phyloP scores from a whole-genome alignment of 30 jellyfish, hydroid and myxozoan species.

The Aurelia aurita region DNA sequence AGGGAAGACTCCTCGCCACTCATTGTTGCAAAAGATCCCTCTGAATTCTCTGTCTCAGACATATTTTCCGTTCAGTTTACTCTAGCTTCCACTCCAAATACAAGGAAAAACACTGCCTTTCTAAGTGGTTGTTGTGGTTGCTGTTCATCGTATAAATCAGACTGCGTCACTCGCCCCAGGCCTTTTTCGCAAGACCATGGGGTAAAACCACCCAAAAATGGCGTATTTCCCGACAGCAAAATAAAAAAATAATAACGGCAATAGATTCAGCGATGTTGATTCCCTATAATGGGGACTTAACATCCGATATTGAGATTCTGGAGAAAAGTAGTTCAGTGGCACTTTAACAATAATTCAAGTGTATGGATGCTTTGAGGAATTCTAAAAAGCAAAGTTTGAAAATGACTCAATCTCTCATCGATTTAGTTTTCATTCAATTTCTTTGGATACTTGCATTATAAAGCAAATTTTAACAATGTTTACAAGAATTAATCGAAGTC shows the following conservation, averaged over 20 bases:
- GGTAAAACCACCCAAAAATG: slow-evolving; percentile 4
- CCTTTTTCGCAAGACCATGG: slow-evolving; percentile 32
- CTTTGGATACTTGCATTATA: too few species aligned
- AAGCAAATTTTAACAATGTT: too few species aligned
- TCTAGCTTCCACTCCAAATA: not conserved
- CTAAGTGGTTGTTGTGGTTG: not conserved
- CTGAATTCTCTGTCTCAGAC: slow-evolving; percentile 24
- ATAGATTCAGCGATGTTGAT: slow-evolving; percentile 24
- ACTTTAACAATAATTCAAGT: too few species aligned
- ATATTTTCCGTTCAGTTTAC: not conserved
- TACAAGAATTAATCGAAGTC: too few species aligned
- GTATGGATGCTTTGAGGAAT: too few species aligned
- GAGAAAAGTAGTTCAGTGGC: slow-evolving; percentile 22
- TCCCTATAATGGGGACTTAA: not conserved
- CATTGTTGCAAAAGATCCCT: slow-evolving; percentile 3
- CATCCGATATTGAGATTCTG: not conserved
- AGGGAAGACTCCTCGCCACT: slow-evolving; percentile 21
- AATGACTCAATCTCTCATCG: too few species aligned
- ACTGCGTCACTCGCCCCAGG: slow-evolving; percentile 49
- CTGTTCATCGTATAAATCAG: slow-evolving; percentile 6
- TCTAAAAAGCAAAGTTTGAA: too few species aligned
- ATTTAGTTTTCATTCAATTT: too few species aligned
- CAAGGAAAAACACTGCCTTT: not conserved
- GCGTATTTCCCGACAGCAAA: slow-evolving; percentile 13
- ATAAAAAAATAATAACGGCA: slow-evolving; percentile 4